Base-by-base conservation (phyloP, 2,888 invertebrate species). In the Coenonympha glycerion region DNA sequence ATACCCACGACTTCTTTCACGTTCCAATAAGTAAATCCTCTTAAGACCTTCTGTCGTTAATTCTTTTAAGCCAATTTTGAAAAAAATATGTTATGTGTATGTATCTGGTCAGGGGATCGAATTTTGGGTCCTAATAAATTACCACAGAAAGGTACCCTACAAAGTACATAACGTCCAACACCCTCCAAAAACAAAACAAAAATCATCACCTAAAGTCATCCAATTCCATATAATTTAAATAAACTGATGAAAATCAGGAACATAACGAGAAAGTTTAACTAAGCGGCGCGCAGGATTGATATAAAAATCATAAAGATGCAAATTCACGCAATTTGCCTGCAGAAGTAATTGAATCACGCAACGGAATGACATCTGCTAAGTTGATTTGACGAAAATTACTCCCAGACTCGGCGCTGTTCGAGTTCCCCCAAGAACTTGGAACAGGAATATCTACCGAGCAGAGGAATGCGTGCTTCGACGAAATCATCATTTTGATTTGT, bases 311-410 rank as follows among this genome's bases (percentile, higher is more conserved):
- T 80, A 76, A 82, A 79, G 68, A 85, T 85, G 84, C 74, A 85
- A 82, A 85, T 84, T 69, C 68, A 59, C 59, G 58, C 69, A 76
- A 79, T 80, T 77, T 76, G 76, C 78, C 81, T 81, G 73, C 72
- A 76, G 74, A 77, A 75, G 79, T 85, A 83, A 86, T 85, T 78
- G 77, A 84, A 84, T 84, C 63, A 71, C 68, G 64, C 61, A 58
- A 49, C 68, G 57, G 65, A 72, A 76, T 73, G 75, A 75, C 81
- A 77, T 77, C 73, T 73, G 74, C 66, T 65, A 64, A 69, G 67
- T 72, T 76, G 71, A 76, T 81, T 80, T 80, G 76, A 79, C 76
- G 78, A 72, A 68, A 74, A 74, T 76, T 71, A 72, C 69, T 67
- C 57, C 55, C 64, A 56, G 55, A 9, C 64, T 51, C 47, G 46